These are phyloP conservation scores for Xiphophorus hellerii DNA, from an alignment of 2,113 vertebrate species.

Conservation along the genomic window DNA sequence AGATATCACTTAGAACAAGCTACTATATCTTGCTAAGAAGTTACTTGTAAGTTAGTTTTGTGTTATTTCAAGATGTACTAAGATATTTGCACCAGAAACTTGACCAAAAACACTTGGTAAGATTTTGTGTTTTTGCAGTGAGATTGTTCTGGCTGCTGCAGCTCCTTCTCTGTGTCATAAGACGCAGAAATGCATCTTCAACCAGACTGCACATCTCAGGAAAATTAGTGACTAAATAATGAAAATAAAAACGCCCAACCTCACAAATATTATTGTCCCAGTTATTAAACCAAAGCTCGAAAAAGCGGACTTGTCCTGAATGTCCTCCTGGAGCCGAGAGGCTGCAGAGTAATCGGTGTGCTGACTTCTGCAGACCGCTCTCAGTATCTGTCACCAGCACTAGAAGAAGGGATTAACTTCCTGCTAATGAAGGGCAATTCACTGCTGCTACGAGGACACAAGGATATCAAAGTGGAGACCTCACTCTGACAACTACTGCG, in stretches of 20 bases:
- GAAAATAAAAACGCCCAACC: background rate
- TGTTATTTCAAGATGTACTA: no score
- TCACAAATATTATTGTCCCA: background rate
- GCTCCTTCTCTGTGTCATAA: no score
- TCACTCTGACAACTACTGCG: constrained; percentile 46
- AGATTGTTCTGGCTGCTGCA: no score
- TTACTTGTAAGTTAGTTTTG: no score
- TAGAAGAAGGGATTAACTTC: constrained; percentile 70
- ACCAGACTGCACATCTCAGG: background rate
- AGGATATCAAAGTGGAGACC: constrained; percentile 36
- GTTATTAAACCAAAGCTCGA: background rate
- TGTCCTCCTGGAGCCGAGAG: constrained; percentile 14
- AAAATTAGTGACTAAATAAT: background rate
- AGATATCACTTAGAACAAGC: no score
- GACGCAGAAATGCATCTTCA: background rate
- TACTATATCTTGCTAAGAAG: no score
- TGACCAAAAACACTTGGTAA: no score
- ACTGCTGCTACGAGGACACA: constrained; percentile 41
- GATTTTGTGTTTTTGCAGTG: no score
- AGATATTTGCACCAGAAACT: no score
- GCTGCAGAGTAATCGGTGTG: constrained; percentile 38
- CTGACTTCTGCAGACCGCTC: constrained; percentile 14
- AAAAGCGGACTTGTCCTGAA: constrained; percentile 13
- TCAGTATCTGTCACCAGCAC: constrained; percentile 31
- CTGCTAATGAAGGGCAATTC: constrained; percentile 71